Conservation (phyloP, 2,888 invertebrate genomes). For the Monoplex corrugatus region DNA sequence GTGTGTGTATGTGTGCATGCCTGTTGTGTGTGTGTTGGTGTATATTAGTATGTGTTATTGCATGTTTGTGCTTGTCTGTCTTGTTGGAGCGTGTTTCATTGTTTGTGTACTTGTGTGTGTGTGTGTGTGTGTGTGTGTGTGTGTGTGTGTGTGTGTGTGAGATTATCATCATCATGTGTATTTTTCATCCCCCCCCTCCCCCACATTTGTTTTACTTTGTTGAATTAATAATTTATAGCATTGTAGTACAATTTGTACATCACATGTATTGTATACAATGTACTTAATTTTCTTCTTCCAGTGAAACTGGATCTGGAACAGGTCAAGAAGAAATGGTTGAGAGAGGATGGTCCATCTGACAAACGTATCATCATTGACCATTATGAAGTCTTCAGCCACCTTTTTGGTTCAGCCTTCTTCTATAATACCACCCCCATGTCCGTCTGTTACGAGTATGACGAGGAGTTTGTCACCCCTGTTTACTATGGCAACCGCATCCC, state of each 20-base stretch:
- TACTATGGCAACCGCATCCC: slow-evolving; percentile 92
- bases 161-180: too few species aligned
- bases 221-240: too few species aligned
- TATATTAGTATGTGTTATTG: too few species aligned
- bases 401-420: slow-evolving; percentile 94
- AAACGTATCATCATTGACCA: slow-evolving; percentile 90
- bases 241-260: too few species aligned
- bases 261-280: too few species aligned
- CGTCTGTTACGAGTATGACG: slow-evolving; percentile 85
- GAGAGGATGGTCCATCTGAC: slow-evolving; percentile 85
- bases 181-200: too few species aligned
- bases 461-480: slow-evolving; percentile 86
- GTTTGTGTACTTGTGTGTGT: not conserved
- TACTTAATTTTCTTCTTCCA: slow-evolving; percentile 61
- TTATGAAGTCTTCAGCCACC: slow-evolving; percentile 92
- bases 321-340: slow-evolving; percentile 85
- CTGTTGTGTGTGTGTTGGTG: too few species aligned
- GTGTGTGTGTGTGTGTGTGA: not conserved
- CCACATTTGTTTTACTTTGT: too few species aligned
- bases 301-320: slow-evolving; percentile 85
- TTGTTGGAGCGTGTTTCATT: not conserved
- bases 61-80: too few species aligned
- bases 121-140: too few species aligned
- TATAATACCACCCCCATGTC: slow-evolving; percentile 88
- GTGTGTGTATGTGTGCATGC: too few species aligned